phyloP scores from a whole-genome alignment of 2,888 invertebrate genomes.

The Emmelina monodactyla region DNA sequence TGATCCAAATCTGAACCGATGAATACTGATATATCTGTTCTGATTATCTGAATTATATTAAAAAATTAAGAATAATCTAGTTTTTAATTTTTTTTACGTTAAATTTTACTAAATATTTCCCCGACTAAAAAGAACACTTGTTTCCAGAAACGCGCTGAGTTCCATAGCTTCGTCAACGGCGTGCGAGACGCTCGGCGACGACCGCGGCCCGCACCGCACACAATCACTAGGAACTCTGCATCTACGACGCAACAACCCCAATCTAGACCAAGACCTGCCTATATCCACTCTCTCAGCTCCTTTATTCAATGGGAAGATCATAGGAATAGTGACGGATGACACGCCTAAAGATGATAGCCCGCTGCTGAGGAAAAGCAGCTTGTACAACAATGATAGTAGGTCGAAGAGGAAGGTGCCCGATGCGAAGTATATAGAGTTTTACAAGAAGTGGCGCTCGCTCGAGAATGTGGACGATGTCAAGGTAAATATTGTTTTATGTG shows the following conservation, averaged over 20 bases:
- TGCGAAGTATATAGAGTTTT: conserved; percentile 54
- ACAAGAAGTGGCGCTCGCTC: conserved; percentile 81
- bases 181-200: conserved; percentile 32
- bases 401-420: conserved; percentile 45
- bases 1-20: too few relatives aligned
- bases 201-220: conserved; percentile 30
- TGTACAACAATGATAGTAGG: conserved; percentile 41
- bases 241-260: conserved; percentile 35
- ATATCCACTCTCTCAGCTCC: conserved; percentile 44
- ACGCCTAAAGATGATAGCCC: conserved; percentile 48
- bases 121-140: too few relatives aligned
- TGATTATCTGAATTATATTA: too few relatives aligned
- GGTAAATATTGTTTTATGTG: conserved; percentile 20
- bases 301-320: conserved; percentile 50
- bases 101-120: too few relatives aligned
- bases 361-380: conserved; percentile 49
- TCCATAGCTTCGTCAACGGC: conserved; percentile 73
- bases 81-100: too few relatives aligned
- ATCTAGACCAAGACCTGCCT: conserved; percentile 37
- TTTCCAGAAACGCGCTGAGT: conserved; percentile 68
- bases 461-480: conserved; percentile 69
- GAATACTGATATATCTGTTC: too few relatives aligned
- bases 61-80: too few relatives aligned
- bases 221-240: conserved; percentile 32
- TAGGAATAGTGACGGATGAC: conserved; percentile 42